Evolutionary conservation across 2,113 vertebrate species (phyloP).

Genomic region (Colius striatus): DNA sequence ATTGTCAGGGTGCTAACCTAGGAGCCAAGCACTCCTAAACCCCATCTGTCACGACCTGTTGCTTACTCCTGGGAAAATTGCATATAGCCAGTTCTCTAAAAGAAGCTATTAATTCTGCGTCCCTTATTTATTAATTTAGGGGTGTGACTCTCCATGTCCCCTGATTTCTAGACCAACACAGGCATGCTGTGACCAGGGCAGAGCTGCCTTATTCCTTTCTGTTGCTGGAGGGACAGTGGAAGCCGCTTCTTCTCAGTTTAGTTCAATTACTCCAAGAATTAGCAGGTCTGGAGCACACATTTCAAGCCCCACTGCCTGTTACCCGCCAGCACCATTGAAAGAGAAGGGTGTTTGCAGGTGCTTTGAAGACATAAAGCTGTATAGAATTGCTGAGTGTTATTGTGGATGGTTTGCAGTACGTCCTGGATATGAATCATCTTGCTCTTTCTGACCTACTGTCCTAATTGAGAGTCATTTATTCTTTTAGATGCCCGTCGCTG

Average conservation of each 20-base stretch:
- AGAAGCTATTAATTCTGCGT: neutral
- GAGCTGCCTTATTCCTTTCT: neutral
- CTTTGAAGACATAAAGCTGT: neutral
- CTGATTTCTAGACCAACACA: neutral
- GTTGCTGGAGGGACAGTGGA: neutral
- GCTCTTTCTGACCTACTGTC: slow-evolving; percentile 70
- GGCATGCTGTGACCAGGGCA: neutral
- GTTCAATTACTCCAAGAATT: neutral
- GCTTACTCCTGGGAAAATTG: neutral
- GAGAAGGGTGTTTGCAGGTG: neutral
- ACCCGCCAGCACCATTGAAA: neutral
- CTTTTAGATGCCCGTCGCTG: neutral
- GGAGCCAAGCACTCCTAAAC: slow-evolving; percentile 20
- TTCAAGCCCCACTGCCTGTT: neutral
- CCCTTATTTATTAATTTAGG: neutral
- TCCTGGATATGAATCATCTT: slow-evolving; percentile 55
- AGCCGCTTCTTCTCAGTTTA: neutral
- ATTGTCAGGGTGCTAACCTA: slow-evolving; percentile 20
- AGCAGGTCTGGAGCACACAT: neutral
- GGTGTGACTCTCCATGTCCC: neutral
- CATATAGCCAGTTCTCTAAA: neutral
- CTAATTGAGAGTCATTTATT: slow-evolving; percentile 60
- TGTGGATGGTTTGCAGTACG: slow-evolving; percentile 2
- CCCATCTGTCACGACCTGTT: neutral
- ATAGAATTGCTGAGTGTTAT: neutral